A percentile compares a stretch with the other conserved stretches of the same genome.
Evolutionary conservation across 2,888 invertebrate species (phyloP).

Genomic region (Amiota communis): DNA sequence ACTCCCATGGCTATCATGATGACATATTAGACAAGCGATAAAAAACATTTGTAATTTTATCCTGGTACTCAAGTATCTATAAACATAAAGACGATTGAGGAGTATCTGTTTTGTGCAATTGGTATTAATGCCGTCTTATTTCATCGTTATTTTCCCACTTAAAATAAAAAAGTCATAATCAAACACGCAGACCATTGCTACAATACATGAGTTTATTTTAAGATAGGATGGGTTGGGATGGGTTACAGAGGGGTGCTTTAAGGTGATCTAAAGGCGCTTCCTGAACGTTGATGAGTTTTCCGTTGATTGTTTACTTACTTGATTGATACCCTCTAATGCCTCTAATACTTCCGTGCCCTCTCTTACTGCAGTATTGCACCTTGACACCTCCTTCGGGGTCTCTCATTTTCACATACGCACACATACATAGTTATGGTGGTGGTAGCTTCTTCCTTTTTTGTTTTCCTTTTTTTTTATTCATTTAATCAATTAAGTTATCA

Average conservation of each 20-base stretch:
- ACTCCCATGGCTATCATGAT: constrained; percentile 17
- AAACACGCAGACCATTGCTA: not conserved
- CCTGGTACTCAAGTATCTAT: constrained; percentile 26
- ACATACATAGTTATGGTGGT: constrained; percentile 34
- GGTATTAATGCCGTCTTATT: constrained; percentile 8
- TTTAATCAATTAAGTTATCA: constrained; percentile 53
- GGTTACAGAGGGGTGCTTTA: not conserved
- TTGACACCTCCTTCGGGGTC: constrained; percentile 16
- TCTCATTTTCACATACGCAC: not conserved
- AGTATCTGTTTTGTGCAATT: constrained; percentile 18
- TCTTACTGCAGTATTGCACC: not conserved
- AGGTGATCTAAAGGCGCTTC: not conserved
- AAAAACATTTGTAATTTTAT: constrained; percentile 29
- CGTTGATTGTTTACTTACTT: constrained; percentile 40
- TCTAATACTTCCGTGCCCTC: not conserved
- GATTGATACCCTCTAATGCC: constrained; percentile 31
- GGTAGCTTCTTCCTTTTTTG: constrained; percentile 35
- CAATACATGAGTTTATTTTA: not conserved
- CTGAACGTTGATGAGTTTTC: not conserved
- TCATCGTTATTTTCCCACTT: not conserved
- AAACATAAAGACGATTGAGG: not conserved
- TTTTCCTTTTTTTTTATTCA: constrained; percentile 50
- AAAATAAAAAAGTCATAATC: not conserved
- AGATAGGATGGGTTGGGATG: not conserved
- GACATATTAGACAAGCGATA: constrained; percentile 5